Evolutionary conservation across 2,113 vertebrate genomes (phyloP).

Genomic region (Cheirogaleus medius): DNA sequence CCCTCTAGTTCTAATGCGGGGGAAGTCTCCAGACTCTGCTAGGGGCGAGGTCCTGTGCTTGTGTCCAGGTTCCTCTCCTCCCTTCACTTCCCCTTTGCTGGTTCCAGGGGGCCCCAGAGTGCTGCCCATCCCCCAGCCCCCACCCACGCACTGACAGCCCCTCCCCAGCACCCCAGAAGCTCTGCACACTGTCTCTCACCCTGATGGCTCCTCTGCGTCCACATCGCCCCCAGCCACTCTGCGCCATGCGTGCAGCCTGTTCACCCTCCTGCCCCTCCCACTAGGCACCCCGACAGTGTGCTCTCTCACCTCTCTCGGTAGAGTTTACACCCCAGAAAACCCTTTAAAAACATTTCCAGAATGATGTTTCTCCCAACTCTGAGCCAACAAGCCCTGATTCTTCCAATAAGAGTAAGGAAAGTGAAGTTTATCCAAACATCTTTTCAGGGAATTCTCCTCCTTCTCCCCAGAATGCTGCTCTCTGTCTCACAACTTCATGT

Average conservation of each 20-base stretch:
- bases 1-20: not conserved
- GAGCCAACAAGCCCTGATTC: not conserved
- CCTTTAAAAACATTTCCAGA: not conserved
- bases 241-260: not conserved
- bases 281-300: accelerated
- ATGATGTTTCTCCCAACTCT: not conserved
- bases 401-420: not conserved
- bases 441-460: not conserved
- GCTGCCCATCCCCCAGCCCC: not conserved
- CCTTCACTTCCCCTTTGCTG: not conserved
- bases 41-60: accelerated
- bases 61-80: not conserved
- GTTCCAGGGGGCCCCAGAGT: not conserved
- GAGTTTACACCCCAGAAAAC: not conserved
- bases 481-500: not conserved
- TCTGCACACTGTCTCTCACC: not conserved
- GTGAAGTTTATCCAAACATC: not conserved
- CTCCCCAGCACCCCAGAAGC: not conserved
- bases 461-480: not conserved
- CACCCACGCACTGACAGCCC: not conserved
- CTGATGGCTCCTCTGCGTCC: not conserved
- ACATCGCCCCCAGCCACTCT: accelerated
- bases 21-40: not conserved
- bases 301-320: not conserved
- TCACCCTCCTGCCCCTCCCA: not conserved